Evolutionary conservation across 2,113 vertebrate genomes (phyloP), one percentile per base, ranked within the genome.

Genomic region (Lontra canadensis): DNA sequence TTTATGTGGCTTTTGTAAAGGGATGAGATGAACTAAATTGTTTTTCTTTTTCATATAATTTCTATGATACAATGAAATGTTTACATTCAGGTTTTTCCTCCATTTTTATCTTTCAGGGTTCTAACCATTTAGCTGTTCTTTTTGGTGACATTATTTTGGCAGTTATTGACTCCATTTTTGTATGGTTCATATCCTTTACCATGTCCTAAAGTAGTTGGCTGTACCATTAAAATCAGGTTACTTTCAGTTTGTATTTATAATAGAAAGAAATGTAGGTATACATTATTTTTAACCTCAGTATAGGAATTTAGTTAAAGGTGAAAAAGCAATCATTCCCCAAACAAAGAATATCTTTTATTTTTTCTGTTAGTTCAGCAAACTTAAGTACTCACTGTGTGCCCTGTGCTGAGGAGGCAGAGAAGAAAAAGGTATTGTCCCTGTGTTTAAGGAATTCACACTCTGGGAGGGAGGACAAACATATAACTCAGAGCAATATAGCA

Each of bases 131-230:
- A 97, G 98, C 98, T 36, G 97, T 98, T 98, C 96, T 99, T 95
- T 98, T 99, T 92, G 98, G 98, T 98, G 98, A 96, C 88, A 98
- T 99, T 98, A 93, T 98, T 97, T 98, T 99, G 98, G 98, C 99
- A 96, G 85, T 99, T 96, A 98, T 99, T 98, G 99, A 99, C 97
- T 99, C 99, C 98, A 97, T 98, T 97, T 95, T 96, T 99, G 98
- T 99, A 83, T 99, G 99, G 99, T 99, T 99, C 98, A 99, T 99
- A 99, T 99, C 99, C 99, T 99, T 99, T 98, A 97, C 86, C 90
- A 4, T 96, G 96, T 88, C 87, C 59, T 82, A 23, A 92, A 76
- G 88, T 82, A 93, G 52, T 85, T 74, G 83, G 26, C 79, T 89
- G 7, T 84, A 6, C 80, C 36, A 90, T 90, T 80, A 86, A 97